These are phyloP conservation scores for Malurus leucopterus DNA, from an alignment of 2,797 vertebrate genomes.

Conservation along the genomic window DNA sequence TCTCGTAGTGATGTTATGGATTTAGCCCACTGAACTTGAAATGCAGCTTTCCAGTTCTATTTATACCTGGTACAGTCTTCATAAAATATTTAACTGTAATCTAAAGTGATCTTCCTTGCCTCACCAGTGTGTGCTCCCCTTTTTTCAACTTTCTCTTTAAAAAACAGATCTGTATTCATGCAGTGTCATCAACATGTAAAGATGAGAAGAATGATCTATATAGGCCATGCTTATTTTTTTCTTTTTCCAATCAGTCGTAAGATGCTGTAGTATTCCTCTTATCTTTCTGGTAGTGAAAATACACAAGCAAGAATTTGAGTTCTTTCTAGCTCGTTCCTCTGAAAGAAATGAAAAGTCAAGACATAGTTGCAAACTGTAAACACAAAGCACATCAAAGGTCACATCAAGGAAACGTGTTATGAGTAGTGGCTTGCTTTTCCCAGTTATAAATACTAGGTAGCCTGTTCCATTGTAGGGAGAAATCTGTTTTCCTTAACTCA, in stretches of 20 bases:
- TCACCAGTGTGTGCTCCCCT: background rate
- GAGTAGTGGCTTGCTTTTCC: background rate
- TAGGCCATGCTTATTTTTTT: background rate
- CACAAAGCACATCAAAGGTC: background rate
- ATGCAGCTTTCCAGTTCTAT: background rate
- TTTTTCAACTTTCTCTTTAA: background rate
- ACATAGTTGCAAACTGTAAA: background rate
- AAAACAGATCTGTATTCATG: background rate
- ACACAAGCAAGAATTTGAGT: background rate
- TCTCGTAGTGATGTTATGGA: background rate
- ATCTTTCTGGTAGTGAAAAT: background rate
- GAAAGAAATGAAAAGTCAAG: background rate
- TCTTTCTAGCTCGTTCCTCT: background rate
- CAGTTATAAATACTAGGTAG: background rate
- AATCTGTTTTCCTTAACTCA: conserved; percentile 61
- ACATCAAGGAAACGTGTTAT: background rate
- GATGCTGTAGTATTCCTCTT: background rate
- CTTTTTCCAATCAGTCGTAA: background rate
- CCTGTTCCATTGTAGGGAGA: background rate
- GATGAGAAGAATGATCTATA: background rate
- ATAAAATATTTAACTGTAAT: background rate
- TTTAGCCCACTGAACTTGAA: background rate
- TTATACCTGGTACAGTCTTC: background rate
- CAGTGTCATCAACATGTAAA: background rate
- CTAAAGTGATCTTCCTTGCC: background rate